Evolutionary conservation across 92 coral and sea anemone genomes (phyloP).

Genomic region (Muricea muricata): DNA sequence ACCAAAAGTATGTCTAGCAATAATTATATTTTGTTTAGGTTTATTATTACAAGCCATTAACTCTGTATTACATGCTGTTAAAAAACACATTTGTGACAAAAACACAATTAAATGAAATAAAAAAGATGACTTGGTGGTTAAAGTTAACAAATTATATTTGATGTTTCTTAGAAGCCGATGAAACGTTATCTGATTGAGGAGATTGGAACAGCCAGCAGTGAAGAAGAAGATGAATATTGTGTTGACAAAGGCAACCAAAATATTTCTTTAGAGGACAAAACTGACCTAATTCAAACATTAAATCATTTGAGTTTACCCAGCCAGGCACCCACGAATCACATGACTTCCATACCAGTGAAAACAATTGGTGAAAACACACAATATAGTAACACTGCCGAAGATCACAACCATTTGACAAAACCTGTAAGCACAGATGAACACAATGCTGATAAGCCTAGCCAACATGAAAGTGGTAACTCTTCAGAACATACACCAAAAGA

Average conservation of each 20-base stretch:
- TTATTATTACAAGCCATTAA: neutral
- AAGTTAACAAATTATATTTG: neutral
- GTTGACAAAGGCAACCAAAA: neutral
- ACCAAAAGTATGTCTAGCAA: neutral
- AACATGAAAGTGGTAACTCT: neutral
- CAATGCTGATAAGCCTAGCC: neutral
- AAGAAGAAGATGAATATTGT: constrained; percentile 73
- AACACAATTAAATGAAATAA: too few species aligned
- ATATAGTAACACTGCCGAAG: constrained; percentile 19
- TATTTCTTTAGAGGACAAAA: neutral
- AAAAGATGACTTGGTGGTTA: too few species aligned
- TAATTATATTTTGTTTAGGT: neutral
- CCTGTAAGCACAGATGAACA: neutral
- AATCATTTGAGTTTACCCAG: neutral
- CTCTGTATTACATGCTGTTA: too few species aligned
- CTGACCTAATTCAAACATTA: neutral
- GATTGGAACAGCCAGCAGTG: constrained; percentile 76
- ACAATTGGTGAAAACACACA: constrained; percentile 30
- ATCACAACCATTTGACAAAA: neutral
- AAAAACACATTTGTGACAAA: too few species aligned
- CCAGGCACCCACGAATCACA: neutral
- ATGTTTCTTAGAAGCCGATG: constrained; percentile 71
- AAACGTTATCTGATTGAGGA: constrained; percentile 90
- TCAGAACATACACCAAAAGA: neutral
- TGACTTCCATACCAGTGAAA: neutral